Base-by-base conservation (phyloP, 2,113 vertebrate species). In the Lampris megalopsis region DNA sequence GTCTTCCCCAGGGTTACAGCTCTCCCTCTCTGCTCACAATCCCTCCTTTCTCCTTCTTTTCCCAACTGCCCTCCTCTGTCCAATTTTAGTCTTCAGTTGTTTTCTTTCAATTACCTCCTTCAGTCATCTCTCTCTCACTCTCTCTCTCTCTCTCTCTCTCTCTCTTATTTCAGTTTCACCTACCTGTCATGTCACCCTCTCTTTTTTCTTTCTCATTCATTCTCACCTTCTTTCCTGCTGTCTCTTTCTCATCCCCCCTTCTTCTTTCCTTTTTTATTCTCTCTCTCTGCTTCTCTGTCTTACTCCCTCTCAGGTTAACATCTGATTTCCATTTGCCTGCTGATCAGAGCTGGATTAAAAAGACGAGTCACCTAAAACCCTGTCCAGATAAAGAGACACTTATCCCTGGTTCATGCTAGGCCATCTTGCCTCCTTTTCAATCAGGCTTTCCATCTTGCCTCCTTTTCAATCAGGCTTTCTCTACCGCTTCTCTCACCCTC, bases 341-440 rank as follows among this genome's bases (percentile, higher is more conserved):
- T 37, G 48, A 78, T 79, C 35, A 53, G 35, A 64, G 2, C 41
- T 62, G 48, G 57, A 75, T 75, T 74, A 66, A 71, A 47, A 67
- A 75, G 48, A 77, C 65, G 60, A 62, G 67, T 69, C 53, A 48
- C 52, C 42, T 11, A 35, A 53, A 37, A 53, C 49, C 35, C 53
- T 69, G 54, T 69, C 67, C 67, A 69, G 47, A 58, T 69, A 68
- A 68, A n/a, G 38, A 49, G 57, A 73, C 35, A 52, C 59, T 45
- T 38, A 68, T 79, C 54, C 49, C 41, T 56, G 45, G 38, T 75
- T 10, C 78, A 63, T 57, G 7, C 45, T 10, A 48, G 35, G 63
- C 61, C 47, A 38, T 56, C 50, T 7, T 1, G 13, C 24, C 24
- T 41, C 6, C 13, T 43, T 56, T 7, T 47, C 2, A 56, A 6